Percentiles rank a stretch among this genome's conserved stretches.
Evolutionary conservation across 2,888 invertebrate genomes (phyloP).

Genomic region (Cryptocephalus primarius): DNA sequence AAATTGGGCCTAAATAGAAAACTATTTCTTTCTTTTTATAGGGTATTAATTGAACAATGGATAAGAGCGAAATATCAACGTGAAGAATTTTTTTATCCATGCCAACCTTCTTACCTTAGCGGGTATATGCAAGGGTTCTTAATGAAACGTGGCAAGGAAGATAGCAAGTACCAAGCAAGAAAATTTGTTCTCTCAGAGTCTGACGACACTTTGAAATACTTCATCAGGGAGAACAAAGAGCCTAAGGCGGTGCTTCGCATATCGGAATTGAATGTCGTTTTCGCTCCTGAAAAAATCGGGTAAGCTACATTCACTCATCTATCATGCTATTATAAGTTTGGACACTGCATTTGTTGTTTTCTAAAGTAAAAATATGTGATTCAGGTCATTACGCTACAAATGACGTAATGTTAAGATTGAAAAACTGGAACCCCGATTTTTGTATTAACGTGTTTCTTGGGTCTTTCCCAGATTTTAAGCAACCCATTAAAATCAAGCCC

Average conservation of each 20-base stretch:
- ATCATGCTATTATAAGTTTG: too few relatives aligned
- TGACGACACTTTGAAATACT: slow-evolving; percentile 70
- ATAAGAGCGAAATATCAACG: slow-evolving; percentile 84
- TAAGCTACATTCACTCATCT: neutral
- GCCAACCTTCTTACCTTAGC: slow-evolving; percentile 67
- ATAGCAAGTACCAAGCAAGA: slow-evolving; percentile 69
- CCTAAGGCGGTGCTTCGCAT: slow-evolving; percentile 73
- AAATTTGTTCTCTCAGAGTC: slow-evolving; percentile 73
- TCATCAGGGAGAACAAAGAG: slow-evolving; percentile 62
- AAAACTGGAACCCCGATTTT: too few relatives aligned
- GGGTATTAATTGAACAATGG: slow-evolving; percentile 83
- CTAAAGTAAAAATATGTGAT: too few relatives aligned
- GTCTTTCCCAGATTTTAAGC: too few relatives aligned
- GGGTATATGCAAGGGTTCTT: slow-evolving; percentile 77
- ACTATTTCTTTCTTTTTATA: slow-evolving; percentile 29
- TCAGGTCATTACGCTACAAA: too few relatives aligned
- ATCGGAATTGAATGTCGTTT: slow-evolving; percentile 74
- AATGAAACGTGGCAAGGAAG: slow-evolving; percentile 83
- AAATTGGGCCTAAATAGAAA: too few relatives aligned
- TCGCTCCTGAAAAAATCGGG: slow-evolving; percentile 74
- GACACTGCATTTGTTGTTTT: too few relatives aligned
- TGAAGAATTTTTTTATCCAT: slow-evolving; percentile 74
- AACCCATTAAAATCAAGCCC: too few relatives aligned
- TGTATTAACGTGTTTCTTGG: too few relatives aligned
- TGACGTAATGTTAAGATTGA: too few relatives aligned